Evolutionary conservation across 2,888 invertebrate genomes (phyloP), one percentile per base, ranked within the genome.

Genomic region (Drosophila colorata): DNA sequence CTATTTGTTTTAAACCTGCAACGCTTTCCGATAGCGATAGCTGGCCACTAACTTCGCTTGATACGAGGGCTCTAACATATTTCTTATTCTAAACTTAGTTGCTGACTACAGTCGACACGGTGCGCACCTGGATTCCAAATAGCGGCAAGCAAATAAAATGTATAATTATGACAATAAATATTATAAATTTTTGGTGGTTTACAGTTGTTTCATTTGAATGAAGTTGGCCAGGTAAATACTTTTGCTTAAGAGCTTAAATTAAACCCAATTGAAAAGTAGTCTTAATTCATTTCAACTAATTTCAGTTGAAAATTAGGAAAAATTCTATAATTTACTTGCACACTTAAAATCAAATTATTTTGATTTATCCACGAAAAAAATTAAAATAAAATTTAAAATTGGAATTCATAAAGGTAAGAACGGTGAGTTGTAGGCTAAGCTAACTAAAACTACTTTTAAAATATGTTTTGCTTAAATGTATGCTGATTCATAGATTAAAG

Each of bases 1-100:
- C 66, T 53, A 70, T 80, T 65, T 61, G 64, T 53, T 72, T 72
- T 76, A 71, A 71, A 67, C 63, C 76, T 48, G 55, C 56, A 60
- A 51, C 44, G 41, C 61, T 37, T 23, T 38, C 61, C 58, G 73
- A 69, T 71, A 77, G 48, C 60, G 64, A 47, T 71, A 71, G 11
- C 43, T 33, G 56, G 14, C 25, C 40, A 18, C 16, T 38, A 25
- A 40, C 47, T 43, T 31, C 44, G 43, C 53, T 25, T 43, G 33
- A 40, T 43, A 23, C 33, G 33, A 18, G 58, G 37, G n/a, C 25
- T 57, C 47, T 57, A 38, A 48, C 20, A 44, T 44, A 60, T 49
- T 53, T 35, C 23, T 31, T 25, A 56, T 23, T 53, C 41, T 38
- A 41, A 56, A 72, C 28, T 86, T 58, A 88, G 88, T 83, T 61